Percentiles rank a stretch among this genome's conserved stretches.
Evolutionary conservation across 2,113 vertebrate genomes (phyloP).

Genomic region (Galemys pyrenaicus): DNA sequence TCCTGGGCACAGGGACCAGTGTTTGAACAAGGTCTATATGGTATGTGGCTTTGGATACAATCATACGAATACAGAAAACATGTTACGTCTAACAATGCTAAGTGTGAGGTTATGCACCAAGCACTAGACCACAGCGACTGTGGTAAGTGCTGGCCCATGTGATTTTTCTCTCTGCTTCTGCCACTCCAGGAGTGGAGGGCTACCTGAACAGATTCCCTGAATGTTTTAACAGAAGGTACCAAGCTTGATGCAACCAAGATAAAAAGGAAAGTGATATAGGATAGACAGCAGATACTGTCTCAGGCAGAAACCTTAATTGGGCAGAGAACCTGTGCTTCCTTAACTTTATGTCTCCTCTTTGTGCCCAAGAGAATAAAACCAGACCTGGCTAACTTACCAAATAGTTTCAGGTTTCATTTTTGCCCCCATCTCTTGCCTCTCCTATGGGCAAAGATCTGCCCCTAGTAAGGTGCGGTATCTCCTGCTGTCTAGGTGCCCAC

Average conservation of each 20-base stretch:
- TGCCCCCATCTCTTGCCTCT: neutral
- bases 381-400: neutral
- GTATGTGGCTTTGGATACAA: neutral
- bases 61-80: neutral
- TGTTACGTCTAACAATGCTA: neutral
- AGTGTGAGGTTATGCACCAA: neutral
- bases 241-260: neutral
- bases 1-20: neutral
- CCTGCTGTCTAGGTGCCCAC: neutral
- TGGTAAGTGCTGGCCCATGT: neutral
- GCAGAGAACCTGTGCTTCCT: neutral
- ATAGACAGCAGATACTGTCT: neutral
- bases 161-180: no score
- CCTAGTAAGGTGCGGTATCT: neutral
- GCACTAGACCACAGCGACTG: accelerated
- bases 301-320: neutral
- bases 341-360: neutral
- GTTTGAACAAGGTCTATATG: neutral
- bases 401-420: neutral
- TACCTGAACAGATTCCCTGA: neutral
- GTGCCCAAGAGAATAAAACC: neutral
- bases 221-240: neutral
- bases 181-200: neutral
- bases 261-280: neutral
- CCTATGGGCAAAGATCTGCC: neutral